Conservation (phyloP, 2,797 vertebrate genomes). For the Delichon dasypus region DNA sequence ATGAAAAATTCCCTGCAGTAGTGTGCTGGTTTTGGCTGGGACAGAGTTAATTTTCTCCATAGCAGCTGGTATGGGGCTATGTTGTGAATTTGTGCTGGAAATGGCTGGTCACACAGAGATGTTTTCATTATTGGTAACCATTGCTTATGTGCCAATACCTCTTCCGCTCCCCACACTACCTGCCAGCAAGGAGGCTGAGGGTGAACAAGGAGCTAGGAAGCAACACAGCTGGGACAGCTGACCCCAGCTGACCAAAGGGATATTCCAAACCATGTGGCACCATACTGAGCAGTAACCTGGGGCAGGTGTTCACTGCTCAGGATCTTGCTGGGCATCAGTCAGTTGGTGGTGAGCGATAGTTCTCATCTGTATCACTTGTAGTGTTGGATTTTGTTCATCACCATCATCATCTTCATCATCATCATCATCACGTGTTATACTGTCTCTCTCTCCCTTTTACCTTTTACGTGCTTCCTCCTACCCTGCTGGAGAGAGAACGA, state of each 20-base stretch:
- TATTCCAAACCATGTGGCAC: neutral
- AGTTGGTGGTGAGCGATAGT: neutral
- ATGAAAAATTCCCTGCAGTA: neutral
- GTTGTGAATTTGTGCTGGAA: neutral
- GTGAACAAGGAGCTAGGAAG: neutral
- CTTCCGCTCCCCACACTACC: neutral
- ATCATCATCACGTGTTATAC: neutral
- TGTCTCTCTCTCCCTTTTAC: neutral
- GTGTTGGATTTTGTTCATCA: neutral
- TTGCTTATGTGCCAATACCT: neutral
- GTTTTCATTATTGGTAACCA: neutral
- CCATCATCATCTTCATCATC: neutral
- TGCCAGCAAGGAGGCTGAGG: accelerated
- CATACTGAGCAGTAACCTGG: neutral
- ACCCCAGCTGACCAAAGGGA: neutral
- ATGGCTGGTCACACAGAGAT: neutral
- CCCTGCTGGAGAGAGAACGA: neutral
- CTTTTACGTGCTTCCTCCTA: neutral
- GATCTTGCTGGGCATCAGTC: neutral
- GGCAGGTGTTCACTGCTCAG: neutral
- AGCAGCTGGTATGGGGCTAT: neutral
- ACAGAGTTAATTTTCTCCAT: neutral
- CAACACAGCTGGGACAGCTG: neutral
- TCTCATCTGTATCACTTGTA: neutral
- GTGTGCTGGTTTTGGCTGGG: neutral